These are phyloP conservation scores for Drosophila rellima DNA, from an alignment of 2,888 invertebrate genomes.

Conservation along the genomic window DNA sequence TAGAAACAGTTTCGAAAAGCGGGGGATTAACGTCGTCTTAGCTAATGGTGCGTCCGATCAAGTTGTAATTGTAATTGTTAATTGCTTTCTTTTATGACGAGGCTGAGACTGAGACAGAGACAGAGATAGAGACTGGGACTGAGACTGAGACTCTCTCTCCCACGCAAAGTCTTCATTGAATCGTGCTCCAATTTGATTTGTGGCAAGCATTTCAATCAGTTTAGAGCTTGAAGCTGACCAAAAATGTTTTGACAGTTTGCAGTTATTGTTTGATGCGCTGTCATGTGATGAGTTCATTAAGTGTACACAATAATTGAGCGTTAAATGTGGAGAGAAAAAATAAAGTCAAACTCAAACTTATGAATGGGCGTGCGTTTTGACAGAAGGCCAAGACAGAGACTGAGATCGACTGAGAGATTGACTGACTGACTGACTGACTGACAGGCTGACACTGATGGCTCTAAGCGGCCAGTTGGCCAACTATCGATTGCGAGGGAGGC, in stretches of 20 bases:
- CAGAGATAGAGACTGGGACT: background rate
- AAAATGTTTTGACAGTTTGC: constrained; percentile 81
- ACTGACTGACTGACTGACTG: constrained; percentile 35
- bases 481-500: constrained; percentile 16
- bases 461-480: constrained; percentile 4
- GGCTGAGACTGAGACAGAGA: constrained; percentile 4
- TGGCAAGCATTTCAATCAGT: constrained; percentile 46
- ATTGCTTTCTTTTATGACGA: constrained; percentile 75
- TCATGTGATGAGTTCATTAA: constrained; percentile 84
- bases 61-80: constrained; percentile 66
- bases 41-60: constrained; percentile 67
- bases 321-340: constrained; percentile 64
- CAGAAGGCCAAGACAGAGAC: constrained; percentile 45
- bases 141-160: constrained; percentile 39
- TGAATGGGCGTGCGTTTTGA: constrained; percentile 79
- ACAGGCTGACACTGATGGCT: constrained; percentile 68
- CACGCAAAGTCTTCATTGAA: constrained; percentile 53
- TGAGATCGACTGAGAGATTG: constrained; percentile 16
- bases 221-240: constrained; percentile 45
- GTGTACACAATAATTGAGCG: constrained; percentile 80
- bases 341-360: constrained; percentile 35
- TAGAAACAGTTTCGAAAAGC: constrained; percentile 49
- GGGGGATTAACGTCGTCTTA: constrained; percentile 77
- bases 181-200: constrained; percentile 75
- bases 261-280: constrained; percentile 81